Conservation (phyloP, 2,888 invertebrate genomes). For the Nomada ferruginata region DNA sequence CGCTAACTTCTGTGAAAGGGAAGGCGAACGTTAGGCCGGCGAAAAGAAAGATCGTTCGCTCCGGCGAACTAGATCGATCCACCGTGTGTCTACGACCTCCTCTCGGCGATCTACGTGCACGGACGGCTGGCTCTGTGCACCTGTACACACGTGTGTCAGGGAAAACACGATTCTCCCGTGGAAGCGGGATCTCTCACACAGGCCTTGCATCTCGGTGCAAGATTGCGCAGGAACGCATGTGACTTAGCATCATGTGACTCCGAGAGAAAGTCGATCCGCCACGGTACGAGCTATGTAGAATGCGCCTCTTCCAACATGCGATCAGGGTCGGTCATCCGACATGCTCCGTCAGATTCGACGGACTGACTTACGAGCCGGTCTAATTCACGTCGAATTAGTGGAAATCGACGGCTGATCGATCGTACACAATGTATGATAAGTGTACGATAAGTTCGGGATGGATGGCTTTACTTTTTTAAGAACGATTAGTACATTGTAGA, state of each 20-base stretch:
- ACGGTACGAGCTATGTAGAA: slow-evolving; percentile 65
- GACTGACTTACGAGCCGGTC: slow-evolving; percentile 31
- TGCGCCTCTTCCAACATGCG: slow-evolving; percentile 62
- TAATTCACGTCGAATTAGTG: slow-evolving; percentile 41
- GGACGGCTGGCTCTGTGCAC: slow-evolving; percentile 28
- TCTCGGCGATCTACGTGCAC: background rate
- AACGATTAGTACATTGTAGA: too few relatives aligned
- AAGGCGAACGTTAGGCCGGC: slow-evolving; percentile 14
- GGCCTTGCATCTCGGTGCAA: slow-evolving; percentile 58
- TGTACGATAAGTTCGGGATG: too few relatives aligned
- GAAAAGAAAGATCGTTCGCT: slow-evolving; percentile 39
- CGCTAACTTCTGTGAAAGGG: slow-evolving; percentile 28
- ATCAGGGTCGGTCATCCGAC: slow-evolving; percentile 72
- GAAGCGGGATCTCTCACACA: slow-evolving; percentile 49
- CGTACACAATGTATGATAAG: background rate
- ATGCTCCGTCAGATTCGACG: slow-evolving; percentile 42
- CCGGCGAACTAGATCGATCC: slow-evolving; percentile 54
- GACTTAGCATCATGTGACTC: slow-evolving; percentile 65
- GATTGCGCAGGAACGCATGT: slow-evolving; percentile 74
- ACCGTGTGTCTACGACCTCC: slow-evolving; percentile 50
- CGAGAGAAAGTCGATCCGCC: slow-evolving; percentile 77
- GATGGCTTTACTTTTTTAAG: too few relatives aligned
- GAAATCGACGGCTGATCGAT: slow-evolving; percentile 11
- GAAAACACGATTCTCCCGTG: slow-evolving; percentile 60
- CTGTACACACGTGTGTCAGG: slow-evolving; percentile 45